phyloP scores from a whole-genome alignment of 30 jellyfish, hydroid and myxozoan species.

The Nemopilema nomurai region DNA sequence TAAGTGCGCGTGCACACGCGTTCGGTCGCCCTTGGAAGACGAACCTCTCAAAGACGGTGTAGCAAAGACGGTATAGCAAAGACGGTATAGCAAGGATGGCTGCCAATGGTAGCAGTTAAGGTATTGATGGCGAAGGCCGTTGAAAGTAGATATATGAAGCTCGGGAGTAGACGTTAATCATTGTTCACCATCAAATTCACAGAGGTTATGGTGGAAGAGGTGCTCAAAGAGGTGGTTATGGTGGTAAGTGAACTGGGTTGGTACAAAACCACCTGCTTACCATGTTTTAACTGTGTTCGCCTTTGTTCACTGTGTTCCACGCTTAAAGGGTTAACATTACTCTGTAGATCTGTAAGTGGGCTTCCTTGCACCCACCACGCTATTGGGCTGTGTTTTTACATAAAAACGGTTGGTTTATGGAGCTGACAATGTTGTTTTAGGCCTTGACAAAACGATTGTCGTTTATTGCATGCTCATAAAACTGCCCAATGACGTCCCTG shows the following conservation, averaged over 20 bases:
- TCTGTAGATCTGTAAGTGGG: not conserved
- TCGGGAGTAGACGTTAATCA: constrained; percentile 1
- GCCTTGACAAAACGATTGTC: not conserved
- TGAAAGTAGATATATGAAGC: constrained; percentile 11
- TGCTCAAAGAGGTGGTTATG: constrained; percentile 96
- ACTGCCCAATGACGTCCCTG: not conserved
- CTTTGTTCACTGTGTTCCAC: constrained; percentile 21
- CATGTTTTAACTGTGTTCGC: constrained; percentile 26
- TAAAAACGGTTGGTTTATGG: no score
- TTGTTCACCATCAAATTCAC: constrained; percentile 69
- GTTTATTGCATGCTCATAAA: not conserved
- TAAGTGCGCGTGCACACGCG: no score
- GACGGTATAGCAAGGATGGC: not conserved
- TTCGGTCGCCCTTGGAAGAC: no score
- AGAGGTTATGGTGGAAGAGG: constrained; percentile 99
- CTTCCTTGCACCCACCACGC: not conserved
- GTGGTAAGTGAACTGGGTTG: constrained; percentile 97
- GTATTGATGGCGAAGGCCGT: not conserved
- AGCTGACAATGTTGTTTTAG: no score
- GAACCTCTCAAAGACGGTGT: no score
- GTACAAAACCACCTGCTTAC: constrained; percentile 72
- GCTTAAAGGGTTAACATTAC: constrained; percentile 71
- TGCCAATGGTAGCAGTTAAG: not conserved
- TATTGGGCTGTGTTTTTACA: constrained; percentile 8
- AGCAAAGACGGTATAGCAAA: not conserved